These are phyloP conservation scores for Miichthys miiuy DNA, from an alignment of 2,797 vertebrate species.

Conservation along the genomic window DNA sequence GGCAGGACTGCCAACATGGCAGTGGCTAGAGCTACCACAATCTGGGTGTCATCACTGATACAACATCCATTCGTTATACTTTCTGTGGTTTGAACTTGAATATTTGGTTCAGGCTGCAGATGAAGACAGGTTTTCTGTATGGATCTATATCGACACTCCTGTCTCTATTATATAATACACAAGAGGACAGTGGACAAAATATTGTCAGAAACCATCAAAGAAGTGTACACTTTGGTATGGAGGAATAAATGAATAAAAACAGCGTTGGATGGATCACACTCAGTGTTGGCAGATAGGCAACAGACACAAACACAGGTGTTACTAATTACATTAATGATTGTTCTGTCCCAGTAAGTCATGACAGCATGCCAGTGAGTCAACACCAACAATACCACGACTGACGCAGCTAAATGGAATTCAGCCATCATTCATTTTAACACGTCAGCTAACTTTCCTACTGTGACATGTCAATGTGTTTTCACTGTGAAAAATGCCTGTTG, in stretches of 20 bases:
- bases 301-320: not conserved
- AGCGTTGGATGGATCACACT: not conserved
- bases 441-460: not conserved
- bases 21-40: no score
- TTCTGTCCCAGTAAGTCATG: not conserved
- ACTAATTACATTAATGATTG: not conserved
- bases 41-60: no score
- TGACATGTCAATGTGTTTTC: not conserved
- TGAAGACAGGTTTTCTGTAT: not conserved
- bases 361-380: not conserved
- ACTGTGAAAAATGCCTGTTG: not conserved
- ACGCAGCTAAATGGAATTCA: not conserved
- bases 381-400: not conserved
- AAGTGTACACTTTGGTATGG: not conserved
- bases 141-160: not conserved
- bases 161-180: not conserved
- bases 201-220: not conserved
- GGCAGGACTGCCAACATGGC: no score
- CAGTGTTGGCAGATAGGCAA: not conserved
- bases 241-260: no score
- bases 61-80: no score
- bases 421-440: not conserved
- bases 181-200: not conserved
- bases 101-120: not conserved
- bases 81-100: not conserved